Evolutionary conservation across 1,140 invertebrate genomes (phyloP).

Genomic region (Lucilia cuprina): DNA sequence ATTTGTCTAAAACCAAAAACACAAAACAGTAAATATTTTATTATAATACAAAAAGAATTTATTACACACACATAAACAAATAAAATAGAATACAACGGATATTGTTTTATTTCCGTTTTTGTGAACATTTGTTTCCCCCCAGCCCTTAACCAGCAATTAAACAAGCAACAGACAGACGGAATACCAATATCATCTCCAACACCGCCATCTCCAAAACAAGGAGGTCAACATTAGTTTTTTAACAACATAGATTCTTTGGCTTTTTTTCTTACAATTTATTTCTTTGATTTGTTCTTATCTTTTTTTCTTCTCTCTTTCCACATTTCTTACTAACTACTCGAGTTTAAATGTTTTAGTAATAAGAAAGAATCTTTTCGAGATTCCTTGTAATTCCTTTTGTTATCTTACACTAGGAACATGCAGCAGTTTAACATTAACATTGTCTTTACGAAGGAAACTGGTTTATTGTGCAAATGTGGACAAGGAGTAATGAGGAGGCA

Average conservation of each 20-base stretch:
- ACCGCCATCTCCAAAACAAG: not conserved
- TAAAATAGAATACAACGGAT: not conserved
- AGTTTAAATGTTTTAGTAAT: not conserved
- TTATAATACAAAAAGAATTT: not conserved
- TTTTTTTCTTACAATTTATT: not conserved
- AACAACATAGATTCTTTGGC: not conserved
- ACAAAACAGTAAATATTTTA: too few relatives aligned
- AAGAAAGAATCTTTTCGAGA: not conserved
- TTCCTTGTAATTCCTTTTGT: not conserved
- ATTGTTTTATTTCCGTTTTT: slow-evolving; percentile 7
- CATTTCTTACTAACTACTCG: not conserved
- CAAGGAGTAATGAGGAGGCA: not conserved
- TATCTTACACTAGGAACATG: not conserved
- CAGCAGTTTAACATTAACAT: not conserved
- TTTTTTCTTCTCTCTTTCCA: not conserved
- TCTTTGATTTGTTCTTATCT: not conserved
- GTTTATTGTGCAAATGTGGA: not conserved
- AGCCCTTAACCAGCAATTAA: not conserved
- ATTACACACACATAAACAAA: not conserved
- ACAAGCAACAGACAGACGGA: not conserved
- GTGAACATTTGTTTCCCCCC: not conserved
- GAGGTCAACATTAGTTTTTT: not conserved
- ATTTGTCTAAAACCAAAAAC: not conserved
- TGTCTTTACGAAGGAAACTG: not conserved
- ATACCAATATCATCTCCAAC: not conserved